Evolutionary conservation across 2,797 vertebrate genomes (phyloP).

Genomic region (Toxotes lorentzi): DNA sequence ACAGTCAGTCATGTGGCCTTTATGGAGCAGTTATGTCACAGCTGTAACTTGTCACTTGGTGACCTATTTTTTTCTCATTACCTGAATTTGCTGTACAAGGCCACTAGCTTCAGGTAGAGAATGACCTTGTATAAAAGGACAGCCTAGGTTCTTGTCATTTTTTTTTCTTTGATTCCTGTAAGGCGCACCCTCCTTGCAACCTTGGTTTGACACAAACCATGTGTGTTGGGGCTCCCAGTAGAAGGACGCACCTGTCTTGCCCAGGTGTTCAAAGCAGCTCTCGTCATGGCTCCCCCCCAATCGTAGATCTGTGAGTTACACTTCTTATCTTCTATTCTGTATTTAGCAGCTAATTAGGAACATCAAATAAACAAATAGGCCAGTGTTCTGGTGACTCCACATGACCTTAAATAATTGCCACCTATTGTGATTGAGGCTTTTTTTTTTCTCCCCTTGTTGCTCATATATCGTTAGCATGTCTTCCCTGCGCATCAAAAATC

Average conservation of each 20-base stretch:
- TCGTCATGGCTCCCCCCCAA: neutral
- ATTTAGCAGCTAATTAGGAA: conserved; percentile 30
- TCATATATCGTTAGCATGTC: conserved; percentile 48
- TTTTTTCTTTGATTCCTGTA: conserved; percentile 8
- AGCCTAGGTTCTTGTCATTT: neutral
- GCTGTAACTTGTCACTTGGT: conserved; percentile 10
- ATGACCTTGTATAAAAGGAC: conserved; percentile 30
- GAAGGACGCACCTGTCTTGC: conserved; percentile 59
- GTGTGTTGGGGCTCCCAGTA: conserved; percentile 20
- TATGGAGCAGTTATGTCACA: neutral
- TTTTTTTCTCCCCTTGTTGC: neutral
- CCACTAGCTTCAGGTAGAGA: neutral
- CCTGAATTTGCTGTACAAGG: conserved; percentile 6
- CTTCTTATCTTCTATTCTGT: neutral
- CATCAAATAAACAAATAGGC: conserved; percentile 44
- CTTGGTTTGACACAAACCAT: conserved; percentile 50
- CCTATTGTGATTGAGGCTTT: neutral
- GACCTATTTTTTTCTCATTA: conserved; percentile 24
- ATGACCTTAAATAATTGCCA: conserved; percentile 9
- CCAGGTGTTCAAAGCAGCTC: conserved; percentile 54
- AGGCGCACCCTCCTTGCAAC: conserved; percentile 13
- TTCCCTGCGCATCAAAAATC: conserved; percentile 70
- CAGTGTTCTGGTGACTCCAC: neutral
- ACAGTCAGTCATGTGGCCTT: neutral
- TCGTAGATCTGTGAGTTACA: neutral